Base-by-base conservation (phyloP, 2,888 invertebrate species). In the Cryptus armator region DNA sequence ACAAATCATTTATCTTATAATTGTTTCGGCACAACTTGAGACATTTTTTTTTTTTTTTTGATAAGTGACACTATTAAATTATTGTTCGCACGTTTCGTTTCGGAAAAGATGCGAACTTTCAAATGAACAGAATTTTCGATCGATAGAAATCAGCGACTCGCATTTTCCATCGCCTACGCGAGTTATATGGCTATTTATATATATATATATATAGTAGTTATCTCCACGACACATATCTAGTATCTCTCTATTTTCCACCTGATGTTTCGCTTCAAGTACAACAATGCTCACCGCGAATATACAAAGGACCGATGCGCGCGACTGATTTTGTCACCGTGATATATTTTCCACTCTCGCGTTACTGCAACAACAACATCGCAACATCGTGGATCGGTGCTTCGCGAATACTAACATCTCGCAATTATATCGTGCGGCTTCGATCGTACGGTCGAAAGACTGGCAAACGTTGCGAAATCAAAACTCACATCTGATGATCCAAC, bases 261-360 rank as follows among this genome's bases (percentile, higher is more conserved):
- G 24, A 24, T 24, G 19, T 75, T 37, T 68, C 59, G 46, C 37
- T 12, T 59, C 19, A 43, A 67, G 56, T 43, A 24, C 32, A 68
- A 24, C 32, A 68, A 68, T 74, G 37, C 48, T 67, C 32, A 81
- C 81, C 74, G 66, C 80, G 56, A 81, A 81, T 72, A 51, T 70
- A 68, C 78, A 46, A 56, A 59, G 59, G 37, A 67, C 67, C 46
- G 48, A 70, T 62, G 32, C 59, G 16, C 43, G 32, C 37, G 75
- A 24, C 62, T 75, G 68, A 81, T 56, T 75, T 75, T 81, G 68
- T 67, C 37, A 48, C 12, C 14, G 53, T 16, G 19, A 16, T 48
- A 68, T 19, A 81, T 81, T 81, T 81, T 75, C 81, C 37, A 7
- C 37, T 0, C 37, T 67, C 72, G 29, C 56, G 12, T 56, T 4